phyloP scores from a whole-genome alignment of 2,797 vertebrate genomes.

The Morus bassanus region DNA sequence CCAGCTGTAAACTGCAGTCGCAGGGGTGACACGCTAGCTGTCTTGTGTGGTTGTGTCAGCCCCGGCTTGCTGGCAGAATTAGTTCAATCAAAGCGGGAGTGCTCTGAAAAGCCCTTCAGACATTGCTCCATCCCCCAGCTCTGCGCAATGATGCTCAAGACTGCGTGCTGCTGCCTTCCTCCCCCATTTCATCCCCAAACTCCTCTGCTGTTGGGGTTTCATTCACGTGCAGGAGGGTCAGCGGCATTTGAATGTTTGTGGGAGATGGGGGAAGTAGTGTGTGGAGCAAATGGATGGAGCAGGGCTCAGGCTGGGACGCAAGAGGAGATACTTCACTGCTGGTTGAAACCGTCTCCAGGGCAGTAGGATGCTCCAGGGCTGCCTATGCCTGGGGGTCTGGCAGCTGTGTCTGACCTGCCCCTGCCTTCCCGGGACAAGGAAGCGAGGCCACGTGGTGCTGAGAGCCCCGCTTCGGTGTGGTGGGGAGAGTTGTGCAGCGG shows the following conservation, averaged over 20 bases:
- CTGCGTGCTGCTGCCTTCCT: not conserved
- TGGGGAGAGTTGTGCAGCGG: rapidly evolving
- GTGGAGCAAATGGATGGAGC: not conserved
- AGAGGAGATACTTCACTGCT: not conserved
- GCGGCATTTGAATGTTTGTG: not conserved
- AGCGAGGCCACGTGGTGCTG: rapidly evolving
- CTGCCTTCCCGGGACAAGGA: not conserved
- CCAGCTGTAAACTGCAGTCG: not conserved
- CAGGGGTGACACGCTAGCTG: conserved; percentile 32
- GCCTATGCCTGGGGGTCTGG: not conserved
- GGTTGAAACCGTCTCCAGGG: not conserved
- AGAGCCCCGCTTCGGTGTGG: rapidly evolving
- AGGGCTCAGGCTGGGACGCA: not conserved
- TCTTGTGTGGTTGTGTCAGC: conserved; percentile 14
- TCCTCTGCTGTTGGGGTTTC: not conserved
- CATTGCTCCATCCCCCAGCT: not conserved
- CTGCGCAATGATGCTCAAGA: not conserved
- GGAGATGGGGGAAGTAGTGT: not conserved
- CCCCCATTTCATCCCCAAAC: not conserved
- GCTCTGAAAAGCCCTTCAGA: conserved; percentile 30
- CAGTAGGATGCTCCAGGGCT: not conserved
- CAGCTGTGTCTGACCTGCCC: not conserved
- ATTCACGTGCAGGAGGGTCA: not conserved
- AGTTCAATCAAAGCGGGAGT: conserved; percentile 22
- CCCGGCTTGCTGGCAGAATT: not conserved